Conservation (phyloP, 1,140 invertebrate genomes). For the Megathymus violae region DNA sequence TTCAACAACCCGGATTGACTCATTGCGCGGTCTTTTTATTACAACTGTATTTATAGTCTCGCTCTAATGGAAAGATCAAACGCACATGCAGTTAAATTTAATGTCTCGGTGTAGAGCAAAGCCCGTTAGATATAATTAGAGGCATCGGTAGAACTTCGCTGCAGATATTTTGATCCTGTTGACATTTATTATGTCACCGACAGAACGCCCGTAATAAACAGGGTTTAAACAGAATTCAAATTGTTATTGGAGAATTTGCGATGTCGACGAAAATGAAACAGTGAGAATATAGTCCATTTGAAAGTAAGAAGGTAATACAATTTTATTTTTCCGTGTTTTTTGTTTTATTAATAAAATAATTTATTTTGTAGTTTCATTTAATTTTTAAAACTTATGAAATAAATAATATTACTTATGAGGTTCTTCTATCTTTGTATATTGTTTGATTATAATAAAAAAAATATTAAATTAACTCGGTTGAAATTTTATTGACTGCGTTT, state of each 20-base stretch:
- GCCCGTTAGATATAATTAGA: conserved; percentile 80
- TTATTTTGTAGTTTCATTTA: no score
- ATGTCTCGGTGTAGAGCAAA: conserved; percentile 77
- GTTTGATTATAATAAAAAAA: no score
- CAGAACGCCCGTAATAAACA: conserved; percentile 15
- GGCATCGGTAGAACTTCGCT: conserved; percentile 59
- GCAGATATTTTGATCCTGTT: conserved; percentile 67
- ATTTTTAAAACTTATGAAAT: no score
- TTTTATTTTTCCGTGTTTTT: no score
- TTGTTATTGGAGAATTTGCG: background rate
- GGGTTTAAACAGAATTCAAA: background rate
- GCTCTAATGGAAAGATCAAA: conserved; percentile 82
- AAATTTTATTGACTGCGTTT: no score
- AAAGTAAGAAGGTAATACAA: no score
- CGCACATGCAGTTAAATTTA: conserved; percentile 78
- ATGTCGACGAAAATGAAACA: background rate
- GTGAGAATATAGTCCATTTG: background rate
- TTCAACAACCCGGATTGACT: conserved; percentile 58
- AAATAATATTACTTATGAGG: no score
- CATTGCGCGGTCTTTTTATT: conserved; percentile 67
- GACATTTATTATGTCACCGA: conserved; percentile 75
- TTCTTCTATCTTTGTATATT: no score
- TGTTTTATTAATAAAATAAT: no score
- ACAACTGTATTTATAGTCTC: conserved; percentile 72
- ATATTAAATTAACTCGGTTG: no score